phyloP scores from a whole-genome alignment of 2,113 vertebrate species.

The Neoarius graeffei region DNA sequence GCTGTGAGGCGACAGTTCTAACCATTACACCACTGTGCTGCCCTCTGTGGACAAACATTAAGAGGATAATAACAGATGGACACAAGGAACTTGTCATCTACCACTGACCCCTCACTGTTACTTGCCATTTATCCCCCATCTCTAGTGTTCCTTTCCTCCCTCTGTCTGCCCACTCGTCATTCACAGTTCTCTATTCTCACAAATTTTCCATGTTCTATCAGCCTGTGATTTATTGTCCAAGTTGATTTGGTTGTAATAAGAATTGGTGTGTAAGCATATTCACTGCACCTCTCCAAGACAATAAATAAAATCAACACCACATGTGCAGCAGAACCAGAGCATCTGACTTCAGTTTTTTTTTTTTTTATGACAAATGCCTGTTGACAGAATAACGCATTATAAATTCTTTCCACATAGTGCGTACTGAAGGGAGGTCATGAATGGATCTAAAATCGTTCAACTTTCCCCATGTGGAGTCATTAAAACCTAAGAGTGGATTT shows the following conservation, averaged over 20 bases:
- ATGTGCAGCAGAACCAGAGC: slow-evolving; percentile 63
- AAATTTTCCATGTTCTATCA: slow-evolving; percentile 47
- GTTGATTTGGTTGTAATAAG: slow-evolving; percentile 61
- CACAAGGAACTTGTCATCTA: slow-evolving; percentile 77
- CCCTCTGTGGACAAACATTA: slow-evolving; percentile 66
- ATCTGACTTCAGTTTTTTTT: slow-evolving; percentile 57
- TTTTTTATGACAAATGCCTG: slow-evolving; percentile 64
- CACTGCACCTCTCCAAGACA: slow-evolving; percentile 62
- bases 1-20: no score
- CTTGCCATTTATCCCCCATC: slow-evolving; percentile 41
- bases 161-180: slow-evolving; percentile 32
- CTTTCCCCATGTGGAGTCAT: slow-evolving; percentile 60
- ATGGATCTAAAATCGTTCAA: slow-evolving; percentile 57
- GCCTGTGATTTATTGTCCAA: slow-evolving; percentile 60
- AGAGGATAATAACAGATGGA: slow-evolving; percentile 65
- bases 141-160: not conserved
- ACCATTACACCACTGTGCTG: no score
- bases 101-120: slow-evolving; percentile 64
- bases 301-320: slow-evolving; percentile 71
- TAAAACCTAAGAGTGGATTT: slow-evolving; percentile 53
- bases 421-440: slow-evolving; percentile 59
- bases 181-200: not conserved
- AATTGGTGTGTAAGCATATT: slow-evolving; percentile 55
- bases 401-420: slow-evolving; percentile 73
- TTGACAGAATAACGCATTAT: slow-evolving; percentile 66